Percentiles rank a stretch among this genome's conserved stretches.
These are phyloP conservation scores for Beaufortia kweichowensis DNA, from an alignment of 2,113 vertebrate species.

Conservation along the genomic window DNA sequence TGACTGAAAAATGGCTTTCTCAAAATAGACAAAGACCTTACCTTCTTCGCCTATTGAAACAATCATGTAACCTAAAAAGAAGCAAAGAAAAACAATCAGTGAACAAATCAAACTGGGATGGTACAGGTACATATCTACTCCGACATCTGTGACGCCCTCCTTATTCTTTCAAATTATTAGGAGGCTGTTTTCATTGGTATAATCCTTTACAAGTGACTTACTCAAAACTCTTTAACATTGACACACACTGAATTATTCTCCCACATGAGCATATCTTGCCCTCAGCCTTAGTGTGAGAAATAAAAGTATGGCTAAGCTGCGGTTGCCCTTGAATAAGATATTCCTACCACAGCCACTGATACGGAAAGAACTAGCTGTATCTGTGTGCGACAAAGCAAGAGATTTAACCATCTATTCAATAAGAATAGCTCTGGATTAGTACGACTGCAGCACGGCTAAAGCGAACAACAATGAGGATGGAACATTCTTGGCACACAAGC, in stretches of 20 bases:
- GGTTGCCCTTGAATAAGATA: slow-evolving; percentile 36
- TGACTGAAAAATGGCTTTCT: too few species aligned
- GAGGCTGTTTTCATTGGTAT: not conserved
- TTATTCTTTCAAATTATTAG: too few species aligned
- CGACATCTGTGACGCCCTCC: too few species aligned
- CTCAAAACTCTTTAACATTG: not conserved
- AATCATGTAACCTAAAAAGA: too few species aligned
- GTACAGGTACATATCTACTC: too few species aligned
- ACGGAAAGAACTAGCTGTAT: slow-evolving; percentile 38
- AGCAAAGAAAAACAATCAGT: too few species aligned
- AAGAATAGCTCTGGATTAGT: slow-evolving; percentile 38
- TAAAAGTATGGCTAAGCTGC: slow-evolving; percentile 27
- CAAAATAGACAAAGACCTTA: too few species aligned
- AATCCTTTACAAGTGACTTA: not conserved
- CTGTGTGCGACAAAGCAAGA: slow-evolving; percentile 33
- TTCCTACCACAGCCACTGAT: slow-evolving; percentile 26
- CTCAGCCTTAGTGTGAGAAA: slow-evolving; percentile 14
- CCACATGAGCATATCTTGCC: not conserved
- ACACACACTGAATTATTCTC: not conserved
- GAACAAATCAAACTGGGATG: too few species aligned
- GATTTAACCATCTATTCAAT: slow-evolving; percentile 34
- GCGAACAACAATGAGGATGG: slow-evolving; percentile 35
- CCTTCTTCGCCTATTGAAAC: too few species aligned
- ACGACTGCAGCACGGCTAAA: slow-evolving; percentile 35
- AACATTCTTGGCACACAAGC: slow-evolving; percentile 26